Evolutionary conservation across 2,888 invertebrate species (phyloP).

Genomic region (Rhingia rostrata): DNA sequence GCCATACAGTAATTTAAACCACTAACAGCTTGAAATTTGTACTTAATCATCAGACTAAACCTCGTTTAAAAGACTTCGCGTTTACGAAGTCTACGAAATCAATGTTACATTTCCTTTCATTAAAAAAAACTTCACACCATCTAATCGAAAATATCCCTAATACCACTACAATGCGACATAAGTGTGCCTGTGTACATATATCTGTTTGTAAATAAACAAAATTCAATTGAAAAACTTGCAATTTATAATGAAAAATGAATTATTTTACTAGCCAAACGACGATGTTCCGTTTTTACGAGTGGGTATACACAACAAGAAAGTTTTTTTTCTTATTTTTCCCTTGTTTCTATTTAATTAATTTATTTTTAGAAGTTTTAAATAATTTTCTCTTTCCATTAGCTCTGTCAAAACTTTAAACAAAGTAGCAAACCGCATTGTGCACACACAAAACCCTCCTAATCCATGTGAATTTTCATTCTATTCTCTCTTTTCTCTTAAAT

Average conservation of each 20-base stretch:
- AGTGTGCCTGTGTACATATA: no score
- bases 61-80: no score
- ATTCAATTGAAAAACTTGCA: slow-evolving; percentile 8
- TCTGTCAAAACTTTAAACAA: slow-evolving; percentile 11
- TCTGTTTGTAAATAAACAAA: background rate
- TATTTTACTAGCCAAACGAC: slow-evolving; percentile 61
- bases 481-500: background rate
- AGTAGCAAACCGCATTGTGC: background rate
- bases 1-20: no score
- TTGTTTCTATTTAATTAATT: slow-evolving; percentile 17
- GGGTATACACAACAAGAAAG: slow-evolving; percentile 59
- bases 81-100: no score
- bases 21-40: no score
- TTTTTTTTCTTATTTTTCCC: slow-evolving; percentile 27
- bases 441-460: background rate
- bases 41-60: no score
- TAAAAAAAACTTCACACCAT: no score
- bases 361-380: slow-evolving; percentile 19
- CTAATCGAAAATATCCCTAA: no score
- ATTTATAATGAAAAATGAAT: slow-evolving; percentile 56
- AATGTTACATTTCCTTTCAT: no score
- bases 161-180: no score
- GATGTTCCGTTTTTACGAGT: slow-evolving; percentile 44
- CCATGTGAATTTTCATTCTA: background rate
- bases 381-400: slow-evolving; percentile 24